Conservation (phyloP, 2,888 invertebrate genomes). For the Melanostoma scalare region DNA sequence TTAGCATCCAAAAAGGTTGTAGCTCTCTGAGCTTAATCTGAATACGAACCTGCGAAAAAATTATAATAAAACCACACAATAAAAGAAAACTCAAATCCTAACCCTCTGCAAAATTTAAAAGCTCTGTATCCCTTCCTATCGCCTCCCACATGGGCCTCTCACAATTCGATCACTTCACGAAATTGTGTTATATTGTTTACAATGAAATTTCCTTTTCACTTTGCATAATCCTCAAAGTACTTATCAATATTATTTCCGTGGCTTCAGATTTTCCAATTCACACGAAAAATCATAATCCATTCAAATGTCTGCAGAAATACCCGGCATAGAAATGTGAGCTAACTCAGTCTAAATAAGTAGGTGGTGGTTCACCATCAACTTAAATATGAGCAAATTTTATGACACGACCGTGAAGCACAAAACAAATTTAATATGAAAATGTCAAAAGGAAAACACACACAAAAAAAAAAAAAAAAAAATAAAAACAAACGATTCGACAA, state of each 20-base stretch:
- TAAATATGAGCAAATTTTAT: neutral
- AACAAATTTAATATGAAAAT: constrained; percentile 6
- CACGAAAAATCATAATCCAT: neutral
- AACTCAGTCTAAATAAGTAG: neutral
- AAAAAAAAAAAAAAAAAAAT: neutral
- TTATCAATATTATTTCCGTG: constrained; percentile 2
- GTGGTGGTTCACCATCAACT: too few relatives aligned
- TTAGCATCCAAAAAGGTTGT: too few relatives aligned
- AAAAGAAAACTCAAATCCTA: too few relatives aligned
- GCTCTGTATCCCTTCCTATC: too few relatives aligned
- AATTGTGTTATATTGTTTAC: constrained; percentile 13
- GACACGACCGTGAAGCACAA: neutral
- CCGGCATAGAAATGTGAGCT: neutral
- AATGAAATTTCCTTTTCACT: neutral
- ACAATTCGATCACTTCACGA: neutral
- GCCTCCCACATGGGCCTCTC: too few relatives aligned
- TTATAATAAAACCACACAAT: too few relatives aligned
- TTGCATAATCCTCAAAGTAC: neutral
- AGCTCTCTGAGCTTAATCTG: too few relatives aligned
- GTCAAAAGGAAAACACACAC: neutral
- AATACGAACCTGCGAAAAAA: too few relatives aligned
- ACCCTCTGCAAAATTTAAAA: too few relatives aligned
- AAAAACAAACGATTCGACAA: too few relatives aligned
- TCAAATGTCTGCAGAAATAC: neutral
- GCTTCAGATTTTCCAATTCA: neutral